phyloP scores from a whole-genome alignment of 92 coral and sea anemone genomes.

The Palythoa caribaeorum region DNA sequence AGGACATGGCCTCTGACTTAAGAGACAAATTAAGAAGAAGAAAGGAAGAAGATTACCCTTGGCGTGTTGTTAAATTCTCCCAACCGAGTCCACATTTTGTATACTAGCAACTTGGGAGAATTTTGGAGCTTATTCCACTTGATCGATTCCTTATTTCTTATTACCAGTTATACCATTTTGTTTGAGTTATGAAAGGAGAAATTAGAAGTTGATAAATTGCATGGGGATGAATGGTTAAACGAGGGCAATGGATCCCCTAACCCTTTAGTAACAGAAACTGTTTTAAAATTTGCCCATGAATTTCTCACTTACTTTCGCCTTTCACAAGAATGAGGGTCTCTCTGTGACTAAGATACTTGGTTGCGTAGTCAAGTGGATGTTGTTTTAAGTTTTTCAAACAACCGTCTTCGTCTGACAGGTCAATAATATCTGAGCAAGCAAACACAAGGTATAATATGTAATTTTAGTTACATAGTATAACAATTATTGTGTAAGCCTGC shows the following conservation, averaged over 20 bases:
- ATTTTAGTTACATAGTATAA: too few relatives aligned
- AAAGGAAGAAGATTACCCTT: neutral
- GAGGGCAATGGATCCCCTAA: neutral
- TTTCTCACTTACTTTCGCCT: slow-evolving; percentile 81
- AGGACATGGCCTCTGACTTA: neutral
- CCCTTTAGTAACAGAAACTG: neutral
- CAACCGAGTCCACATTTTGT: too few relatives aligned
- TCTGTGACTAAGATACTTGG: slow-evolving; percentile 82
- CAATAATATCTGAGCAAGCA: slow-evolving; percentile 78
- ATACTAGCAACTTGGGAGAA: too few relatives aligned
- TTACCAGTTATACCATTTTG: too few relatives aligned
- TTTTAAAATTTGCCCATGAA: neutral
- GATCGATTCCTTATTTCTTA: too few relatives aligned
- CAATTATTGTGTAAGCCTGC: too few relatives aligned
- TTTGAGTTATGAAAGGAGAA: too few relatives aligned
- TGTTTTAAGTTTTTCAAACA: slow-evolving; percentile 81
- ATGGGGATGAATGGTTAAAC: neutral
- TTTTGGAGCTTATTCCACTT: too few relatives aligned
- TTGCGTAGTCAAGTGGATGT: slow-evolving; percentile 92
- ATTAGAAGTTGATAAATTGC: too few relatives aligned
- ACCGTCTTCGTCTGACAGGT: slow-evolving; percentile 93
- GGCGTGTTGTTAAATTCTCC: too few relatives aligned
- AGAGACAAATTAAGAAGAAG: neutral
- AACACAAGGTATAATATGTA: neutral
- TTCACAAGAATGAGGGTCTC: slow-evolving; percentile 90